Evolutionary conservation across 2,113 vertebrate species (phyloP).

Genomic region (Heterotis niloticus): DNA sequence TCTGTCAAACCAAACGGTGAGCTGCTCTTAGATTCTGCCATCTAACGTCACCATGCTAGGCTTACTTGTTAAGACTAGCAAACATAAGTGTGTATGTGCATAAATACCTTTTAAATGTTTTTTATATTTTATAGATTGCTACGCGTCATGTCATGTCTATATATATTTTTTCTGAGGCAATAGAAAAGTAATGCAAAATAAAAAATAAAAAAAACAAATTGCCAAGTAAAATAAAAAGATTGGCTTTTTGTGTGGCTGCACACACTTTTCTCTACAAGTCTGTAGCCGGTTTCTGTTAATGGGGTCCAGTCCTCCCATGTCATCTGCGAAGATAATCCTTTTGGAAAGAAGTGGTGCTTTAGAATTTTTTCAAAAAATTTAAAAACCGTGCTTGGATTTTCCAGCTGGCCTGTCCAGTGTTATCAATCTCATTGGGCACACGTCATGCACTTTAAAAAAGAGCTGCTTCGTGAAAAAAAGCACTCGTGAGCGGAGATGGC

Average conservation of each 20-base stretch:
- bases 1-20: too few relatives aligned
- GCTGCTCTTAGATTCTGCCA: too few relatives aligned
- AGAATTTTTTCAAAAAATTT: too few relatives aligned
- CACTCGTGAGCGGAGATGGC: not conserved
- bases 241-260: too few relatives aligned
- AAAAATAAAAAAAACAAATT: not conserved
- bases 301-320: not conserved
- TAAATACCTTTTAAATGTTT: too few relatives aligned
- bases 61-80: too few relatives aligned
- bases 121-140: too few relatives aligned
- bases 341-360: too few relatives aligned
- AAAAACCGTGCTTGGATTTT: not conserved
- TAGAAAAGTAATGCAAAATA: not conserved
- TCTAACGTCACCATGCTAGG: too few relatives aligned
- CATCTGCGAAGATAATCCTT: not conserved
- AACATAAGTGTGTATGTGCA: too few relatives aligned
- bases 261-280: not conserved
- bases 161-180: too few relatives aligned
- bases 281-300: not conserved
- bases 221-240: not conserved
- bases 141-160: too few relatives aligned
- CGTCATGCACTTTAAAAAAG: not conserved
- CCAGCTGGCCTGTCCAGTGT: not conserved
- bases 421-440: not conserved
- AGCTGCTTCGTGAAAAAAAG: not conserved